These are phyloP conservation scores for Balaeniceps rex DNA, from an alignment of 2,113 vertebrate species.

Conservation along the genomic window DNA sequence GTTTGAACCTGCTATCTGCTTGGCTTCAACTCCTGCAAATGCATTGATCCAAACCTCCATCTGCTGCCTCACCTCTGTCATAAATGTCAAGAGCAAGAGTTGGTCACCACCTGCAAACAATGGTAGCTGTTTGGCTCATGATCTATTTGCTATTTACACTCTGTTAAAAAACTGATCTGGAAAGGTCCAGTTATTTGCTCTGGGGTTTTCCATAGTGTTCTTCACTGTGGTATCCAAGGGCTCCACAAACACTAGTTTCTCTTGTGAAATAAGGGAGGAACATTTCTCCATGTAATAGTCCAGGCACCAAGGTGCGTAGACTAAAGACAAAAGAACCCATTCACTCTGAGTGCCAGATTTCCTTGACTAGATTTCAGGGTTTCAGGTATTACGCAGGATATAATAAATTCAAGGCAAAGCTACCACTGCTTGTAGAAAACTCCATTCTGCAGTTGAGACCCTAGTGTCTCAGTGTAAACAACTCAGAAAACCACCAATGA, in stretches of 20 bases:
- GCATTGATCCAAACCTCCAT: not conserved
- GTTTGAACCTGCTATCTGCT: not conserved
- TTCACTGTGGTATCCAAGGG: not conserved
- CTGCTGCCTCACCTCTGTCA: not conserved
- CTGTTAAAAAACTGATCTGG: not conserved
- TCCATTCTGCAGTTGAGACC: not conserved
- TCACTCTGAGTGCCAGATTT: not conserved
- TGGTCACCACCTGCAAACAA: not conserved
- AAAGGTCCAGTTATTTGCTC: not conserved
- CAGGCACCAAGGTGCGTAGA: not conserved
- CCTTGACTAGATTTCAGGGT: not conserved
- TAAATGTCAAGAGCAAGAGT: not conserved
- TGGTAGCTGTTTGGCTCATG: not conserved
- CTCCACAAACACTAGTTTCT: not conserved
- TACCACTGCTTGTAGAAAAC: not conserved
- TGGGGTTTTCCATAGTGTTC: not conserved
- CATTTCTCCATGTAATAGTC: not conserved
- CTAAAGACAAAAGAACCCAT: not conserved
- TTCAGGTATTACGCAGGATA: not conserved
- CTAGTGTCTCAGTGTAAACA: not conserved
- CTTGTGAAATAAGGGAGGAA: not conserved
- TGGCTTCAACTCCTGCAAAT: not conserved
- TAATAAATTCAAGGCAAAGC: not conserved
- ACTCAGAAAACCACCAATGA: not conserved
- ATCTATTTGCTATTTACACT: not conserved